Base-by-base conservation (phyloP, 2,797 vertebrate genomes). In the Cuculus canorus region DNA sequence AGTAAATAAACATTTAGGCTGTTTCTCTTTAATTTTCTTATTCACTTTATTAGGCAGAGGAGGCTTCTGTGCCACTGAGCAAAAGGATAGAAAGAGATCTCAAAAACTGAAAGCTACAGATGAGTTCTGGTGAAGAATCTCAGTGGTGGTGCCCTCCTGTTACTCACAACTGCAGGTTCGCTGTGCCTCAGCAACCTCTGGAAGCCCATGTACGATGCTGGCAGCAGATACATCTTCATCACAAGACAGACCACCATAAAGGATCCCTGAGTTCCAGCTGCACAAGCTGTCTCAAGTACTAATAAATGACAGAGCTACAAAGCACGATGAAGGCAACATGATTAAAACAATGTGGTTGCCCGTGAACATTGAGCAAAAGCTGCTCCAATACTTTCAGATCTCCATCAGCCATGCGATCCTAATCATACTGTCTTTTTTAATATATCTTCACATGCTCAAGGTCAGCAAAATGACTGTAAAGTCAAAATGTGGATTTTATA, bases 21-120 rank as follows among this genome's bases (percentile, higher is more conserved):
- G 27, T 43, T 87, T 75, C 84, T 83, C 69, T 91, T 81, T 56
- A 72, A 91, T 93, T 91, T 93, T 82, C 86, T 93, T 41, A 65
- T 78, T 87, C 89, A 39, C 12, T 80, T 82, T 61, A 64, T 41
- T 73, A 92, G 75, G 63, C 75, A 77, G 78, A 80, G 41, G 39
- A 59, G 52, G 24, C 28, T 88, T 66, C 53, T 35, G 64, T 61
- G 28, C 39, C 66, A 50, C n/a, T 6, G 47, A 92, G 78, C 75
- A 73, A 66, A 87, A 41, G n/a, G 14, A 78, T 2, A 28, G 76
- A 41, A 73, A 78, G 66, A 73, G 12, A 77, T 57, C 53, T 77
- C 19, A 9, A 41, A 57, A 82, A n/a, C 17, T 16, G 39, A 72
- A 91, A 60, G 43, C 71, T n/a, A 22, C 35, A 50, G 28, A 50